Evolutionary conservation across 1,140 invertebrate genomes (phyloP).

Genomic region (Melitaea cinxia): DNA sequence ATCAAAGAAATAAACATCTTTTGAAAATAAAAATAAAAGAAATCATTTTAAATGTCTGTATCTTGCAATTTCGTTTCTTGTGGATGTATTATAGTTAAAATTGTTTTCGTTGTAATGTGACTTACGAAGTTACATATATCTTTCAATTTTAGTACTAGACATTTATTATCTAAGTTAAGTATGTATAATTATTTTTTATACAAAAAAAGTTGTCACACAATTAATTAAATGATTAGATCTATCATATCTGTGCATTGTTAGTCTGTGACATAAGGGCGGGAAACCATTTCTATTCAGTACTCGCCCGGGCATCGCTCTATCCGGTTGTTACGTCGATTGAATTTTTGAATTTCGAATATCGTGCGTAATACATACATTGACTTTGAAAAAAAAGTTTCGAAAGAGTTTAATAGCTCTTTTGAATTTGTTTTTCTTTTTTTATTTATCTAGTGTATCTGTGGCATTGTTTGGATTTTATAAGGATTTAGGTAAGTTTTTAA

Average conservation of each 20-base stretch:
- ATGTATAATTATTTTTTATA: background rate
- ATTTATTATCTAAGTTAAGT: too few relatives aligned
- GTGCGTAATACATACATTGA: slow-evolving; percentile 19
- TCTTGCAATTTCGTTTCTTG: background rate
- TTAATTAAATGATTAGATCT: background rate
- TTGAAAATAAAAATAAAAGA: background rate
- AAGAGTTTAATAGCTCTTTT: background rate
- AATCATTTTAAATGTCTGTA: too few relatives aligned
- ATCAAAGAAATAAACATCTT: background rate
- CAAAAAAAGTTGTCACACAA: background rate
- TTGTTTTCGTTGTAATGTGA: too few relatives aligned
- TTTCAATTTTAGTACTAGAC: too few relatives aligned
- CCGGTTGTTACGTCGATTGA: slow-evolving; percentile 50
- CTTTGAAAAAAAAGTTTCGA: slow-evolving; percentile 9
- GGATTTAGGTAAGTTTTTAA: slow-evolving; percentile 11
- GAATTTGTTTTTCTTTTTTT: background rate
- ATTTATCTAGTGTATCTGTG: background rate
- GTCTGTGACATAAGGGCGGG: slow-evolving; percentile 56
- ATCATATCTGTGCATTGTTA: slow-evolving; percentile 24
- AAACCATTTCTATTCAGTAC: slow-evolving; percentile 62
- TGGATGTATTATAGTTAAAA: too few relatives aligned
- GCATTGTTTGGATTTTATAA: slow-evolving; percentile 13
- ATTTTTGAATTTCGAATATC: slow-evolving; percentile 49
- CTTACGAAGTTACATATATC: too few relatives aligned
- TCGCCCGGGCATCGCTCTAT: slow-evolving; percentile 54